These are phyloP conservation scores for Poeciliopsis turrubarensis DNA, from an alignment of 2,113 vertebrate species.

Conservation along the genomic window DNA sequence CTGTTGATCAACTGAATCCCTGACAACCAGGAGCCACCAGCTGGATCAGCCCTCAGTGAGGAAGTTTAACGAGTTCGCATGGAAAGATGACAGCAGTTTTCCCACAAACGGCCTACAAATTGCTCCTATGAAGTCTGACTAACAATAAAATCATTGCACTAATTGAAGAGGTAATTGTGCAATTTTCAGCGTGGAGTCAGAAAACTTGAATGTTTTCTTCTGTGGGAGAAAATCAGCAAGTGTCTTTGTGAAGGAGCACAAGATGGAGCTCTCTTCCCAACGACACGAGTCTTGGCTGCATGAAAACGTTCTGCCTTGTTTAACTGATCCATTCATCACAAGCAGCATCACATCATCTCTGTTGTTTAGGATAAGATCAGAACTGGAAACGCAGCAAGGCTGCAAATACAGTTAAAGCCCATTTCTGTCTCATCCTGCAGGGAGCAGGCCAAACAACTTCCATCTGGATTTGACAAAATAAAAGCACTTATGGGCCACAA, in stretches of 20 bases:
- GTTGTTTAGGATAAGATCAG: constrained; percentile 35
- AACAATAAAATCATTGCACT: constrained; percentile 51
- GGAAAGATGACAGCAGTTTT: constrained; percentile 41
- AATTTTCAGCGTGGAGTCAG: constrained; percentile 27
- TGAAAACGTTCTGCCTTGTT: constrained; percentile 19
- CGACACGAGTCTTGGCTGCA: constrained; percentile 27
- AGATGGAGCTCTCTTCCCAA: constrained; percentile 31
- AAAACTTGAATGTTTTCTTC: constrained; percentile 13
- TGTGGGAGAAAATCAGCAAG: not conserved
- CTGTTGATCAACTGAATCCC: constrained; percentile 13
- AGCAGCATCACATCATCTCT: constrained; percentile 24
- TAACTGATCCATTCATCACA: constrained; percentile 36
- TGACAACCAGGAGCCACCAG: constrained; percentile 49
- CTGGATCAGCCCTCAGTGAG: constrained; percentile 26
- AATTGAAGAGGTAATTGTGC: constrained; percentile 57
- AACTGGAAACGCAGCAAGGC: constrained; percentile 24
- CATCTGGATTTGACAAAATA: not conserved
- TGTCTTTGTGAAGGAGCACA: not conserved
- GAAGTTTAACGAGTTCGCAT: constrained; percentile 20
- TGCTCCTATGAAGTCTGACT: constrained; percentile 44
- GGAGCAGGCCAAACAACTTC: not conserved
- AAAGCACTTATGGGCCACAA: not conserved
- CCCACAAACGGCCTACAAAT: constrained; percentile 53
- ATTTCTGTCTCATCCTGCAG: constrained; percentile 2
- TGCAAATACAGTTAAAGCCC: constrained; percentile 38